These are phyloP conservation scores for Rhegmatorhina hoffmannsi DNA, from an alignment of 2,113 vertebrate species.

Conservation along the genomic window DNA sequence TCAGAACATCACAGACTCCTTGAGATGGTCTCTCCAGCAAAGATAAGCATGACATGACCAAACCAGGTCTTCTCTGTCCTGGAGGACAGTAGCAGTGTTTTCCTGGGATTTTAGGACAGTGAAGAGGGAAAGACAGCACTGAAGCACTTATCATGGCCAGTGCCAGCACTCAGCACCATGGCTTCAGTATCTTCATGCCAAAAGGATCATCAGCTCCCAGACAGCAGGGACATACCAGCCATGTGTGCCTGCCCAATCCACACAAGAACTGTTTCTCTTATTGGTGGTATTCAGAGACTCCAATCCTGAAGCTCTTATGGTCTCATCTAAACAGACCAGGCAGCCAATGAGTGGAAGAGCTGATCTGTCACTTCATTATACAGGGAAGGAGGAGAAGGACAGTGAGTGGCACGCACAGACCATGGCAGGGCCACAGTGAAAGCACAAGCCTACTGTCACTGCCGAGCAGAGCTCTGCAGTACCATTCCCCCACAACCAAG, in stretches of 20 bases:
- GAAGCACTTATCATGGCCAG: not conserved
- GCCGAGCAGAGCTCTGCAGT: not conserved
- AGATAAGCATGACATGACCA: fast-evolving
- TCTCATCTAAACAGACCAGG: not conserved
- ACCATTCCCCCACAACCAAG: not conserved
- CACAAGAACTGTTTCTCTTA: not conserved
- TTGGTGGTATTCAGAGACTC: not conserved
- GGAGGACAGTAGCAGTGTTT: not conserved
- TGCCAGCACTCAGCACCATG: not conserved
- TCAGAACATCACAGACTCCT: not conserved
- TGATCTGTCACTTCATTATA: not conserved
- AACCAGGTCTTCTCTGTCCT: not conserved
- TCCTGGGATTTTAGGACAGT: not conserved
- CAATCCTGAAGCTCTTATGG: not conserved
- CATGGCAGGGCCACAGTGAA: not conserved
- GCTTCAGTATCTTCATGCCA: not conserved
- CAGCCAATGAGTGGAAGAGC: not conserved
- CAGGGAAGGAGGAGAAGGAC: not conserved
- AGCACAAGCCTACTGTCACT: not conserved
- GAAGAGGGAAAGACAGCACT: not conserved
- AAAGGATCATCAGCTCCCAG: not conserved
- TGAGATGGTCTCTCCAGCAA: not conserved
- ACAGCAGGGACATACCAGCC: fast-evolving
- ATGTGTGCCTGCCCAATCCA: not conserved
- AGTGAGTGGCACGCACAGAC: not conserved